Base-by-base conservation (phyloP, 2,113 vertebrate species). In the Probosciger aterrimus region DNA sequence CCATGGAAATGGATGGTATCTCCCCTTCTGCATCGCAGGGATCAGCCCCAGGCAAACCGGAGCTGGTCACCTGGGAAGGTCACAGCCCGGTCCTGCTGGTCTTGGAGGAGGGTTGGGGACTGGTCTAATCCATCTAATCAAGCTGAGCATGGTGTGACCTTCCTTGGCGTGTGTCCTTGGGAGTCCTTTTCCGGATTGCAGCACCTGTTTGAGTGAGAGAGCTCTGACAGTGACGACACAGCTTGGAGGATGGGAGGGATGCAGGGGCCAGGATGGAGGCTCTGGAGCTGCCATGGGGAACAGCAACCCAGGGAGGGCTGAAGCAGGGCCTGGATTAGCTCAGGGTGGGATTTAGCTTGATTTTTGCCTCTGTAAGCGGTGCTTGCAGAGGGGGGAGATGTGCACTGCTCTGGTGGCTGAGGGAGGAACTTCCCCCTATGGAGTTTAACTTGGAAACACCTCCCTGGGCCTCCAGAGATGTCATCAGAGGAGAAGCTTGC, bases 141-240 rank as follows among this genome's bases (percentile, higher is more conserved):
- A 75, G 62, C 16, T 2, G 13, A 74, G 78, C 4, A 2, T 41
- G 35, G n/a, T 6, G 70, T 41, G 46, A 86, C 85, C 70, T 88
- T 65, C 80, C 50, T 7, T 15, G 55, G 47, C 12, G 41, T 1
- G 0, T 24, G 75, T 88, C 87, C 87, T 84, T 88, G 88, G 87
- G 62, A 57, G 41, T 57, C 62, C 62, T 63, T 63, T 14, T 11
- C 53, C 0, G 0, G 46, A 70, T 1, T 1, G 85, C 79, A 53
- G 85, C 0, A 0, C 33, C 50, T 33, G 46, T 23, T 18, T 1
- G 0, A 74, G 73, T 3, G 4, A 10, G 18, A n/a, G 59, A 88
- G 88, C 76, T 39, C 50, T 65, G 5, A 0, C 12, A 0, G 0
- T 0, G 4, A 1, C 13, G 82, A 60, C 5, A 23, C 0, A 0